These are phyloP conservation scores for Numida meleagris DNA, from an alignment of 2,113 vertebrate genomes.

Conservation along the genomic window DNA sequence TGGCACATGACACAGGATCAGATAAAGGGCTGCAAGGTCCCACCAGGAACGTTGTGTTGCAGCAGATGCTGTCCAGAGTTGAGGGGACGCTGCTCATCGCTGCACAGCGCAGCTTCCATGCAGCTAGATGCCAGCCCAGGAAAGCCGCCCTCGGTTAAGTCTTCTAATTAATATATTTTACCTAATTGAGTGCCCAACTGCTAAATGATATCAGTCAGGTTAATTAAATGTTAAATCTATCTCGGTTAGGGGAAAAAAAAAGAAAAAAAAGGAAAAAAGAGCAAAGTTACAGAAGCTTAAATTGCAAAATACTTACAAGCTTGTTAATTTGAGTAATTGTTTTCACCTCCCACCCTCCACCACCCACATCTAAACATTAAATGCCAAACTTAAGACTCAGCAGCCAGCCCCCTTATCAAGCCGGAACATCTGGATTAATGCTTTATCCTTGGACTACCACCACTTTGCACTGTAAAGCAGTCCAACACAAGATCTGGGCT, in stretches of 20 bases:
- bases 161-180: not conserved
- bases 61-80: fast-evolving
- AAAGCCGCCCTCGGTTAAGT: not conserved
- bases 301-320: not conserved
- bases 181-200: not conserved
- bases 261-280: not conserved
- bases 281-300: not conserved
- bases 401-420: not conserved
- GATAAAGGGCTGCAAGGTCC: not conserved
- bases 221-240: not conserved
- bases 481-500: not conserved
- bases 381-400: not conserved
- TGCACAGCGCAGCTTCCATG: not conserved
- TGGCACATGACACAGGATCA: fast-evolving
- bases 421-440: not conserved
- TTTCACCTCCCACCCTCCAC: not conserved
- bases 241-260: not conserved
- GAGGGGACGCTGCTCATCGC: fast-evolving
- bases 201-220: not conserved
- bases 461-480: not conserved
- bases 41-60: fast-evolving
- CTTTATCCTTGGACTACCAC: not conserved
- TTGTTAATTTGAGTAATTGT: not conserved
- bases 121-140: not conserved
- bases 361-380: too few relatives aligned